These are phyloP conservation scores for Electrophaes corylata DNA, from an alignment of 2,888 invertebrate species.

Conservation along the genomic window DNA sequence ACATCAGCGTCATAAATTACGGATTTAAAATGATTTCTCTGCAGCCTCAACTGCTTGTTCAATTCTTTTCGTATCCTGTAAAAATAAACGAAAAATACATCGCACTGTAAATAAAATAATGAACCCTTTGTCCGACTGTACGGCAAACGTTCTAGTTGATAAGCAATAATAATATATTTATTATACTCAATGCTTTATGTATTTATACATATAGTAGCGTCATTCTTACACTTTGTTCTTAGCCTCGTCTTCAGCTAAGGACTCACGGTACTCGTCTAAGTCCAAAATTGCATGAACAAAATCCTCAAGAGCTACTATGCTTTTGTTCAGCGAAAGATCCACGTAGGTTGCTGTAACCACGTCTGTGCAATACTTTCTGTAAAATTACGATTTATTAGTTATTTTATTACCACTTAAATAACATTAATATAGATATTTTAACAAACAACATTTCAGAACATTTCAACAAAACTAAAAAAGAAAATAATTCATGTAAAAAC, in stretches of 20 bases:
- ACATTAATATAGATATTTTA: no score
- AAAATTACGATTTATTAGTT: no score
- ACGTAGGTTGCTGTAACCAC: constrained; percentile 50
- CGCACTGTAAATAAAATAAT: neutral
- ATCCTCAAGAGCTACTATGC: constrained; percentile 41
- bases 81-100: constrained; percentile 8
- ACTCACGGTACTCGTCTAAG: constrained; percentile 31
- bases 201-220: neutral
- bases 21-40: constrained; percentile 62
- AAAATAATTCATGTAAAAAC: no score
- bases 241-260: constrained; percentile 51
- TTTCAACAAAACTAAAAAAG: no score
- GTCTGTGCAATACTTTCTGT: constrained; percentile 49
- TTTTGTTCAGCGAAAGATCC: constrained; percentile 47
- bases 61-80: constrained; percentile 58
- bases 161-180: no score
- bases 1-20: constrained; percentile 60
- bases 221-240: constrained; percentile 52
- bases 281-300: constrained; percentile 36
- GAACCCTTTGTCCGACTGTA: neutral
- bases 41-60: constrained; percentile 56
- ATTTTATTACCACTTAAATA: no score
- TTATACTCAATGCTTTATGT: neutral
- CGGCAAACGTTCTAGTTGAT: neutral
- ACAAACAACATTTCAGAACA: no score